A percentile compares a stretch with the other conserved stretches of the same genome.
phyloP scores from a whole-genome alignment of 2,888 invertebrate species.

The Gastrophysa polygoni region DNA sequence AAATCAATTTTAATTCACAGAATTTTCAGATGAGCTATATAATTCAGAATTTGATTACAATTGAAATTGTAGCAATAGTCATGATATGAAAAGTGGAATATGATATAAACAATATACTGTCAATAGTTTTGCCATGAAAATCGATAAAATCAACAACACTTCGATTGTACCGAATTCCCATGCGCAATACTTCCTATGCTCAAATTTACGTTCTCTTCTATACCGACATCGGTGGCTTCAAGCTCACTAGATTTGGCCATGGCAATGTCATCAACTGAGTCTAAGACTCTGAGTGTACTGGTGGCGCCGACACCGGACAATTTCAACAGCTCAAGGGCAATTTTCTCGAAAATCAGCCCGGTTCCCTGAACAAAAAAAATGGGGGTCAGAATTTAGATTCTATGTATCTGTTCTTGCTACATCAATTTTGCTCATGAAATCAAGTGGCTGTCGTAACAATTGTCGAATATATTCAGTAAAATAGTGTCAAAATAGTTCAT shows the following conservation, averaged over 20 bases:
- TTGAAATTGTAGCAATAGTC: no score
- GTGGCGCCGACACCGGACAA: constrained; percentile 58
- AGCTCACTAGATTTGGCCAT: constrained; percentile 64
- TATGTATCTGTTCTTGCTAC: no score
- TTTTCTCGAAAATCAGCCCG: constrained; percentile 73
- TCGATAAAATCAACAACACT: constrained; percentile 64
- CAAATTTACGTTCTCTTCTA: constrained; percentile 69
- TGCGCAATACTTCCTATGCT: constrained; percentile 71
- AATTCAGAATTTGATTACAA: no score
- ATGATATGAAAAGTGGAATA: no score
- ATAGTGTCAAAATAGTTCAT: no score
- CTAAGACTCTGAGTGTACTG: constrained; percentile 65
- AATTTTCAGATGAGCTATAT: no score
- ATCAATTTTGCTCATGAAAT: no score
- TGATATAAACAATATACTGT: no score
- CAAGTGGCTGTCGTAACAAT: no score
- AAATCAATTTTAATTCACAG: no score
- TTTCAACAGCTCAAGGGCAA: constrained; percentile 68
- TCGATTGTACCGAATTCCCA: constrained; percentile 66
- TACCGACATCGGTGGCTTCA: constrained; percentile 66
- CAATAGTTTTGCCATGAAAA: constrained; percentile 11
- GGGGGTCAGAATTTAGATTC: no score
- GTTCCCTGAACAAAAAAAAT: constrained; percentile 64
- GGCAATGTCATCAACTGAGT: constrained; percentile 64
- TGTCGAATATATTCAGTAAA: no score